Evolutionary conservation across 2,113 vertebrate species (phyloP).

Genomic region (Varanus salvator): DNA sequence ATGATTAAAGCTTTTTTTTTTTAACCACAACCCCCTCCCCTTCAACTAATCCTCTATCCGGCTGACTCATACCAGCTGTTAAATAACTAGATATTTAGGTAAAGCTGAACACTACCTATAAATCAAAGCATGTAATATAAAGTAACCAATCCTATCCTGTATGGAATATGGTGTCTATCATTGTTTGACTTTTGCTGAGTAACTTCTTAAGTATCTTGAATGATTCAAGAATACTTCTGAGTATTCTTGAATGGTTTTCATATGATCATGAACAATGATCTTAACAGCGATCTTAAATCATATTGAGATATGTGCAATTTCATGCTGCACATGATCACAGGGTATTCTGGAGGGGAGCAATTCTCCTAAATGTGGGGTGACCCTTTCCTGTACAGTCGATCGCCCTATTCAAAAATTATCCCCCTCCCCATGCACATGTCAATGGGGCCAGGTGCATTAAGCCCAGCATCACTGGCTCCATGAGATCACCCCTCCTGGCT

Average conservation of each 20-base stretch:
- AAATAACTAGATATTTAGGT: conserved; percentile 79
- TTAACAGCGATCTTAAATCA: neutral
- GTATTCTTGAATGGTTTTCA: conserved; percentile 57
- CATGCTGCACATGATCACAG: neutral
- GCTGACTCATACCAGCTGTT: conserved; percentile 80
- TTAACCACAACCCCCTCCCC: conserved; percentile 54
- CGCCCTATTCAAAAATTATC: neutral
- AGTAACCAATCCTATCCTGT: conserved; percentile 61
- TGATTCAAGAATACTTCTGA: too few relatives aligned
- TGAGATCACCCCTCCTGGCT: too few relatives aligned
- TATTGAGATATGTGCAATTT: neutral
- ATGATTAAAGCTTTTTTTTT: conserved; percentile 78
- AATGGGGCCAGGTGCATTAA: neutral
- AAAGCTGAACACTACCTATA: conserved; percentile 71
- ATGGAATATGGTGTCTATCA: conserved; percentile 55
- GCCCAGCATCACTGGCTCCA: too few relatives aligned
- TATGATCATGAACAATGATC: conserved; percentile 43
- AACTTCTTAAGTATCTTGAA: too few relatives aligned
- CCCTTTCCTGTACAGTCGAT: neutral
- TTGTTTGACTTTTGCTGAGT: conserved; percentile 64
- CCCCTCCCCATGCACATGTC: neutral
- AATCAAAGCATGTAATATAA: conserved; percentile 72
- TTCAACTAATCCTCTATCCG: conserved; percentile 68
- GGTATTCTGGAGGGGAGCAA: neutral
- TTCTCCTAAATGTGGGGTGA: neutral